Evolutionary conservation across 2,888 invertebrate species (phyloP), one percentile per base, ranked within the genome.

Genomic region (Siphlonurus alternatus): DNA sequence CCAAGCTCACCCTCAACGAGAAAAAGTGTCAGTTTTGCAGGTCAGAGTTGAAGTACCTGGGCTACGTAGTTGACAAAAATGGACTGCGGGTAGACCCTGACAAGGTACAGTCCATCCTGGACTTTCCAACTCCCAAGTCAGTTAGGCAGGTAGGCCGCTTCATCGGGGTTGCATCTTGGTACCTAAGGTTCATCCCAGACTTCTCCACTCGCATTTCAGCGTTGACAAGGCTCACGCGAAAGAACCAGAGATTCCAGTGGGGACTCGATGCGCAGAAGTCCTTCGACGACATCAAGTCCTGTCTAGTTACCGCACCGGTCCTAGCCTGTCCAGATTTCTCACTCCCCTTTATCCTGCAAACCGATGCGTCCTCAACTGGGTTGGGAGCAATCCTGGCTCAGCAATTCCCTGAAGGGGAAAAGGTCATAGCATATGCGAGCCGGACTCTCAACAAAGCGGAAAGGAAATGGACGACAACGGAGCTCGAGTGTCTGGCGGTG

Each of bases 121-220:
- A n/a, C n/a, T n/a, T 71, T 23, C 70, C 71, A 2, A 22, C 24
- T 3, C 73, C 73, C 0, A 62, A 53, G 7, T 70, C 59, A 51
- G 65, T 69, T 1, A 64, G 65, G 2, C 67, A 70, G 23, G 63
- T 72, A 5, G 62, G 68, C 38, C 64, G 68, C 1, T 72, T 74
- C 59, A 22, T 74, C 1, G 73, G 72, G 1, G 53, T 71, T 23
- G 68, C 68, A 5, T 68, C 69, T 0, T 75, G 71, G 71, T 75
- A 72, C 64, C 65, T 71, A 0, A 66, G 70, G 22, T 73, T 71
- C 62, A 69, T 71, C 22, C 53, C 53, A 0, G 61, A 67, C 2
- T 69, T 70, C 20, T 66, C 69, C 18, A 65, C 62, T 0, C 61
- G 67, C 1, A 67, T 69, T 1, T 64, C 64, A 24, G 70, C 69